Percentiles rank a stretch among this genome's conserved stretches.
These are phyloP conservation scores for Drosophila melanosoma DNA, from an alignment of 2,888 invertebrate species.

Conservation along the genomic window DNA sequence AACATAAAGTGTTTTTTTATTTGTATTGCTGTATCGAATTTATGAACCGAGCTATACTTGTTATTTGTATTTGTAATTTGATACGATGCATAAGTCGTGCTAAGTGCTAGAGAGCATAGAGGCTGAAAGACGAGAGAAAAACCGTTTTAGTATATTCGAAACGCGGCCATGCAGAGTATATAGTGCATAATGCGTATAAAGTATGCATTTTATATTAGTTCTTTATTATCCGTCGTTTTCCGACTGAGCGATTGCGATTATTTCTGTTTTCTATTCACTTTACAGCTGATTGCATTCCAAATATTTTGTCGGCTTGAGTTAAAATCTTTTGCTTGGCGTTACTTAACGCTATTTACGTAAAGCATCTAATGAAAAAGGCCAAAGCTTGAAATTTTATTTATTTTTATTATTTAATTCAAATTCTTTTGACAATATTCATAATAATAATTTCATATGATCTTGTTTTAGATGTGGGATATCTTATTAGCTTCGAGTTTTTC, in stretches of 20 bases:
- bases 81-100: slow-evolving; percentile 54
- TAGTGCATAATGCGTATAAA: slow-evolving; percentile 19
- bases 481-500: not conserved
- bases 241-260: slow-evolving; percentile 42
- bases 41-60: slow-evolving; percentile 7
- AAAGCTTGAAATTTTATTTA: not conserved
- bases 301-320: slow-evolving; percentile 36
- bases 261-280: slow-evolving; percentile 43
- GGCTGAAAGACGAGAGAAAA: slow-evolving; percentile 29
- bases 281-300: slow-evolving; percentile 61
- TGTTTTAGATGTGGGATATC: not conserved
- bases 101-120: slow-evolving; percentile 30
- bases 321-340: not conserved
- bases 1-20: slow-evolving; percentile 44
- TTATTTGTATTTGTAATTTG: slow-evolving; percentile 53
- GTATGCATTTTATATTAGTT: slow-evolving; percentile 34
- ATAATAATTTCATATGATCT: not conserved
- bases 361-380: not conserved
- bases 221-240: slow-evolving; percentile 41
- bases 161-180: slow-evolving; percentile 51
- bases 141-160: slow-evolving; percentile 39
- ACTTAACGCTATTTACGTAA: not conserved
- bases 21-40: slow-evolving; percentile 5
- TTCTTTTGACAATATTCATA: not conserved
- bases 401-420: not conserved